Base-by-base conservation (phyloP, 2,797 vertebrate species). In the Muscicapa striata region DNA sequence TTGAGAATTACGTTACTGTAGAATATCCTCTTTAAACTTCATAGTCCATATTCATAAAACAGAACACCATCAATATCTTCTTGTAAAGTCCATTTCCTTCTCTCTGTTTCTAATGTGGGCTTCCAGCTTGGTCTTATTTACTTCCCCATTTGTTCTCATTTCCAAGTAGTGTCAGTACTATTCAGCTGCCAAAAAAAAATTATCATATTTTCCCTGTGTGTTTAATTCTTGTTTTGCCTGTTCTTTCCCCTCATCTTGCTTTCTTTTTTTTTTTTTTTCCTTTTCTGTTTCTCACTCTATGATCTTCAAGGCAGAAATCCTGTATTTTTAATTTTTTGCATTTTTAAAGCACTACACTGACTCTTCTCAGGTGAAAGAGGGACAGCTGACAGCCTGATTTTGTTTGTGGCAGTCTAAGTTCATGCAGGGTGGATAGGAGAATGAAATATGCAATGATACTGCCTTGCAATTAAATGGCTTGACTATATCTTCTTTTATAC, bases 21-120 rank as follows among this genome's bases (percentile, higher is more conserved):
- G 43, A 96, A 95, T 95, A 81, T 87, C 49, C 52, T 68, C 67
- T 63, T 63, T 91, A 89, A 81, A 79, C 93, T 94, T 94, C 90
- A 87, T 80, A 91, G 77, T 45, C 21, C 29, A 17, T 88, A 59
- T 91, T 94, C 57, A 36, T 80, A 87, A 97, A 89, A 62, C 69
- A 59, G 46, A 94, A 85, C 23, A 61, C 85, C 57, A 92, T 84
- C 58, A 86, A 5, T 87, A 69, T 96, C 79, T 64, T 89, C 57
- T 46, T 91, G 59, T 30, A 93, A 94, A 93, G 61, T 57, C 45
- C 58, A 43, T 61, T 91, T 84, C 48, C 51, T 78, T 76, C 29
- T 72, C 27, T 68, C 32, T 91, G 18, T 77, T 86, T 85, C 62
- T 30, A 61, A 18, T 67, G 40, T 52, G 52, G 51, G 69, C 29